phyloP scores from a whole-genome alignment of 2,797 vertebrate species.

The Poeciliopsis presidionis region DNA sequence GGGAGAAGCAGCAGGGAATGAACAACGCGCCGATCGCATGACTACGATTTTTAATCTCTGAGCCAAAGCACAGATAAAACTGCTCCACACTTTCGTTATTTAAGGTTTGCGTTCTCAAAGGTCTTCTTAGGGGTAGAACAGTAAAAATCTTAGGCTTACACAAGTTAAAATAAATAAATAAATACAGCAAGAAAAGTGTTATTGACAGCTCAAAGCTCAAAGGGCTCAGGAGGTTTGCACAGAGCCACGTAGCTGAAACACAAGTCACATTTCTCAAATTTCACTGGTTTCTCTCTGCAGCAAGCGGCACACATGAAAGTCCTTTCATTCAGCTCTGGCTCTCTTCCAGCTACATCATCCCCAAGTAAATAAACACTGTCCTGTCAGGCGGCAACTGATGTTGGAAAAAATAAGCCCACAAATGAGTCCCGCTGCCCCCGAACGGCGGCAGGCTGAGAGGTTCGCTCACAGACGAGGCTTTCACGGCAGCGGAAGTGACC shows the following conservation, averaged over 20 bases:
- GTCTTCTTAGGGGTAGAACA: too few species aligned
- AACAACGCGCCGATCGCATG: neutral
- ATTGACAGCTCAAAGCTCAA: too few species aligned
- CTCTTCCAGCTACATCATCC: neutral
- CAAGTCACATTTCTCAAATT: neutral
- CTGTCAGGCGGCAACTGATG: slow-evolving; percentile 14
- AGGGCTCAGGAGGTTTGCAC: neutral
- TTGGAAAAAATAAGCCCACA: slow-evolving; percentile 21
- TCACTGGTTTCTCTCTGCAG: neutral
- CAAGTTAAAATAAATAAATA: too few species aligned
- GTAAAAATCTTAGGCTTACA: too few species aligned
- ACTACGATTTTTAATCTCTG: neutral
- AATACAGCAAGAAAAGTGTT: too few species aligned
- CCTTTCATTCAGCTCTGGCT: neutral
- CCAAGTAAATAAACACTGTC: neutral
- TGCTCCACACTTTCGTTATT: neutral
- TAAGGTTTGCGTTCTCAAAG: neutral
- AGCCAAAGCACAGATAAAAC: neutral
- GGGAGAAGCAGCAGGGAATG: neutral
- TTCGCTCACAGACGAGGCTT: slow-evolving; percentile 54
- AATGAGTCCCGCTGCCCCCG: slow-evolving; percentile 35
- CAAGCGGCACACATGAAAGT: neutral
- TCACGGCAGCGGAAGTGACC: slow-evolving; percentile 47
- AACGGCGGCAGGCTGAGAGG: slow-evolving; percentile 30
- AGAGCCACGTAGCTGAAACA: neutral